Evolutionary conservation across 2,797 vertebrate genomes (phyloP), one percentile per base, ranked within the genome.

Genomic region (Sebastes glaucus): DNA sequence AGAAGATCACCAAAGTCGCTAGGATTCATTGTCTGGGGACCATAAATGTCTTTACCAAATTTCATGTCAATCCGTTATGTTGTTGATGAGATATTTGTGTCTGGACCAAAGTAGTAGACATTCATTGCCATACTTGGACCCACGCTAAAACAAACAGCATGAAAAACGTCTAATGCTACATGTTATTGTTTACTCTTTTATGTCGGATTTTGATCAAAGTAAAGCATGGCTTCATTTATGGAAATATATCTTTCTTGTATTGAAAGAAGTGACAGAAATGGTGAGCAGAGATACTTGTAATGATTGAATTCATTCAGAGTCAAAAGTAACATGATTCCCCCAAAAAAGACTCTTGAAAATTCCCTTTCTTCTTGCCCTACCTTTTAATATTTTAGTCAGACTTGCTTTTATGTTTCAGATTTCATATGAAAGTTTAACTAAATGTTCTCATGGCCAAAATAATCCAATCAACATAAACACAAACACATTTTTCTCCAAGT

Each of bases 361-460:
- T 57, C 4, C 18, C 33, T 78, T 64, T 78, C 16, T 33, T 71
- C 30, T 66, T 60, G 20, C 53, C 33, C 10, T 56, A n/a, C 32
- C 30, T 52, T 30, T 65, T 35, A 77, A 85, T 84, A 23, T 62
- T 73, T 66, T 22, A 49, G 8, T 57, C 28, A 60, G 55, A 23
- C 35, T 83, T 42, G n/a, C 18, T 28, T 53, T 57, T 56, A 57
- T 73, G 55, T 53, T 63, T 53, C 57, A 73, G 11, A 9, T 64
- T 28, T 62, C 18, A n/a, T 52, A 73, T 75, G 70, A 77, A 60
- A 78, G 38, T 78, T 82, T 74, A 70, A 28, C 23, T 13, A 11
- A 76, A 64, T 49, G 67, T 80, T 23, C 1, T 81, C 25, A 8
- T 14, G 32, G 20, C 18, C 32, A 66, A 71, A 63, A 79, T 42